Base-by-base conservation (phyloP, 92 coral and sea anemone genomes). In the Epizoanthus scotinus region DNA sequence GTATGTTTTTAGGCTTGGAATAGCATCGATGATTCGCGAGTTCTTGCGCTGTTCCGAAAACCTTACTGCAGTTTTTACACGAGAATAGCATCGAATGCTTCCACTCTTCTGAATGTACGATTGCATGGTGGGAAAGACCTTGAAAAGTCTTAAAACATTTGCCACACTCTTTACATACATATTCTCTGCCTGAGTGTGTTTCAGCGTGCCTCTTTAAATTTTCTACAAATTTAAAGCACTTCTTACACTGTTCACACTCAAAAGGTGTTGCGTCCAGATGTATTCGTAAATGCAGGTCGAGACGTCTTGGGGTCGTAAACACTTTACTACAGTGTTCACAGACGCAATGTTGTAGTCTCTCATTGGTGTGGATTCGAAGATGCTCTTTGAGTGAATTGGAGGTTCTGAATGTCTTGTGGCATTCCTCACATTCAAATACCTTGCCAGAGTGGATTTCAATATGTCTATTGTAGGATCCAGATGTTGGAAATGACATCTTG, bases 401-500 rank as follows among this genome's bases (percentile, higher is more conserved):
- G 15, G 67, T 62, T 62, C 67, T 62, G 67, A 62, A 62, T 8
- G 67, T 62, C 67, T 62, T 62, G 19, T 62, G 27, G 24, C 67
- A 62, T 29, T 62, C 31, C 10, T 17, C 17, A 6, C 67, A 62
- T 62, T 62, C 67, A 26, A 62, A 62, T 62, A 8, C 12, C 17
- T 26, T 62, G 67, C 31, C 67, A 3, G 67, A 62, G 67, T 62
- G 67, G 8, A 62, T 62, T 62, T 62, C 67, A 62, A 62, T 13
- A 22, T 62, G 67, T 18, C 67, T 62, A 15, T 29, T 27, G 18
- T 24, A 62, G 27, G 67, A 62, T 29, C 19, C 67, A 62, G 67
- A 27, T 26, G 18, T 62, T 15, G 31, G 67, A 62, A 62, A 62
- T 0, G 67, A 62, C 67, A 26, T 26, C 38, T 62, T 62, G 36